Conservation (phyloP, 2,888 invertebrate species). For the Platerodrilus igneus region DNA sequence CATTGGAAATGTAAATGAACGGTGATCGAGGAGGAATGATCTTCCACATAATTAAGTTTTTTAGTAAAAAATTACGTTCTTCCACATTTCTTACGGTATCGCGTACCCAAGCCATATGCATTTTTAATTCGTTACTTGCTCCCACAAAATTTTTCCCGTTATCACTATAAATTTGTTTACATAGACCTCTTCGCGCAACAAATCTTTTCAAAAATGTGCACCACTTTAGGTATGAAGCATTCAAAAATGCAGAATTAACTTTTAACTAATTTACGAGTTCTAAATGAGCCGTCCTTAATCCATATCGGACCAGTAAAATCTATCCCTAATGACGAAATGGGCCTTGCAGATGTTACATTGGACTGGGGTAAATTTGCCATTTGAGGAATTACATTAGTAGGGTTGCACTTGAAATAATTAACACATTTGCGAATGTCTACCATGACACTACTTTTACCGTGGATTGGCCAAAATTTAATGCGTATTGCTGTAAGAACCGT, state of each 20-base stretch:
- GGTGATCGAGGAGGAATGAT: too few relatives aligned
- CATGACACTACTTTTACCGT: constrained; percentile 18
- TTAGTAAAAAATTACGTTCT: too few relatives aligned
- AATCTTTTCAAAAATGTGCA: too few relatives aligned
- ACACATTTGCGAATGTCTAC: constrained; percentile 22
- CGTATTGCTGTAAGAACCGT: constrained; percentile 22
- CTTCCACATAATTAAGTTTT: too few relatives aligned
- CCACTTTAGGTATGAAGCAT: constrained; percentile 28
- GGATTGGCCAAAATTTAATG: constrained; percentile 26
- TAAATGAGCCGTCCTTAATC: constrained; percentile 20
- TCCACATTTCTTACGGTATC: too few relatives aligned
- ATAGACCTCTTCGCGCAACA: too few relatives aligned
- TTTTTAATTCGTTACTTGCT: too few relatives aligned
- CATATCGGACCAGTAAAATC: constrained; percentile 30
- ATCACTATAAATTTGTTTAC: too few relatives aligned
- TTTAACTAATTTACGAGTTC: constrained; percentile 23
- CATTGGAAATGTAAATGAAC: too few relatives aligned
- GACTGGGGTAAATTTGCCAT: constrained; percentile 32
- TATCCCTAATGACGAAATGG: constrained; percentile 24
- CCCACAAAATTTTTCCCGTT: too few relatives aligned
- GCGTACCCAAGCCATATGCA: too few relatives aligned
- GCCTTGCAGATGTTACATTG: constrained; percentile 18
- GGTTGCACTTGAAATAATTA: constrained; percentile 20
- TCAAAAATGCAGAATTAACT: constrained; percentile 27
- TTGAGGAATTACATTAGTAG: constrained; percentile 19